Conservation (phyloP, 2,888 invertebrate genomes). For the Emmelina monodactyla region DNA sequence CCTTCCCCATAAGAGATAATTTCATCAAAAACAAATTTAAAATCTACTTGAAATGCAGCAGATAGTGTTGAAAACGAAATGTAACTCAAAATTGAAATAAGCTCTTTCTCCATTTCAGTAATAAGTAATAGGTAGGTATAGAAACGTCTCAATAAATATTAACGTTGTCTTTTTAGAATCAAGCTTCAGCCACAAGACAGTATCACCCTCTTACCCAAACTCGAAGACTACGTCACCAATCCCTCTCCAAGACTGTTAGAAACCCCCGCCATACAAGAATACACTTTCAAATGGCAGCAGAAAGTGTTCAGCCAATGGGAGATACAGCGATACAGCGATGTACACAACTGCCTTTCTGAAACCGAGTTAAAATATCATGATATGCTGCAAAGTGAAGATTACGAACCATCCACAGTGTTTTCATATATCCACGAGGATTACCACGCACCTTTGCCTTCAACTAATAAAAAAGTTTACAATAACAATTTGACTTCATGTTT, state of each 20-base stretch:
- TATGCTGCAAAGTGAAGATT: slow-evolving; percentile 30
- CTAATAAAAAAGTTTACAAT: slow-evolving; percentile 10
- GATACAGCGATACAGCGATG: slow-evolving; percentile 64
- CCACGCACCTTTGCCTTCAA: slow-evolving; percentile 37
- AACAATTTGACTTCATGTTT: slow-evolving; percentile 26
- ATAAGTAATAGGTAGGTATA: background rate
- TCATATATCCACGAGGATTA: slow-evolving; percentile 69
- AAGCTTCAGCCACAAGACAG: slow-evolving; percentile 38
- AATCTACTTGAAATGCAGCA: too few species aligned
- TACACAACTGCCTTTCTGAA: slow-evolving; percentile 69
- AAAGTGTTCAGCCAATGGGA: slow-evolving; percentile 72
- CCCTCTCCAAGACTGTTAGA: slow-evolving; percentile 22
- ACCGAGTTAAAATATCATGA: slow-evolving; percentile 50
- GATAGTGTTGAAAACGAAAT: too few species aligned
- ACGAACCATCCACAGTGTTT: slow-evolving; percentile 43
- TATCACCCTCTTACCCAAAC: slow-evolving; percentile 39
- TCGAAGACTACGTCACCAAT: slow-evolving; percentile 41
- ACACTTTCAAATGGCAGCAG: slow-evolving; percentile 74
- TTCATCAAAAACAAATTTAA: background rate
- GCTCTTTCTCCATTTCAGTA: background rate
- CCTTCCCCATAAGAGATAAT: background rate
- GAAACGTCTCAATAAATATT: too few species aligned
- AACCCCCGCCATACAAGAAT: slow-evolving; percentile 25
- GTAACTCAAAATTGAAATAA: too few species aligned
- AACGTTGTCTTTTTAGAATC: slow-evolving; percentile 31